A percentile compares a stretch with the other conserved stretches of the same genome.
These are phyloP conservation scores for Microcebus griseorufus DNA, from an alignment of 2,113 vertebrate genomes.

Conservation along the genomic window DNA sequence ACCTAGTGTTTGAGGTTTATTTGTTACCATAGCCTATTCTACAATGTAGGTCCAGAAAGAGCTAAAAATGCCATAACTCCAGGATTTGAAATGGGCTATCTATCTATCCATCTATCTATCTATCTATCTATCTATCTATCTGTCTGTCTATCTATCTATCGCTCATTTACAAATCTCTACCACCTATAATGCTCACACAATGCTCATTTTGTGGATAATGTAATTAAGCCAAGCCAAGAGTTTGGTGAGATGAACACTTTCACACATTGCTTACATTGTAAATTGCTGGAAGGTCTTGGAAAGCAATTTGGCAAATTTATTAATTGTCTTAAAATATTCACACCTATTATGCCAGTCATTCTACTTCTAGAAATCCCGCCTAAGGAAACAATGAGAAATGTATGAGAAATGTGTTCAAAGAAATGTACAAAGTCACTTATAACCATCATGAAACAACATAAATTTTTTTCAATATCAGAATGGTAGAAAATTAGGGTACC, in stretches of 20 bases:
- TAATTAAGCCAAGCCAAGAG: not conserved
- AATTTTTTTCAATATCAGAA: not conserved
- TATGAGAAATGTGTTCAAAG: not conserved
- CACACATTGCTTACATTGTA: not conserved
- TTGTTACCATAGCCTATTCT: not conserved
- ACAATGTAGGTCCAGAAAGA: not conserved
- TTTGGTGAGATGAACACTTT: not conserved
- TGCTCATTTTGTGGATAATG: not conserved
- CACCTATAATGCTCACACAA: not conserved
- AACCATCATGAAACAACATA: not conserved
- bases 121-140: too few species aligned
- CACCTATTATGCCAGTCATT: not conserved
- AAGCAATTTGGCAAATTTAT: not conserved
- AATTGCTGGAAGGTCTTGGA: not conserved
- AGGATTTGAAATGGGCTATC: not conserved
- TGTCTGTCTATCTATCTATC: too few species aligned
- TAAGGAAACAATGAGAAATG: not conserved
- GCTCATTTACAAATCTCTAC: not conserved
- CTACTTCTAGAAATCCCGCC: not conserved
- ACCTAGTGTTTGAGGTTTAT: not conserved
- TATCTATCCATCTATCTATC: too few species aligned
- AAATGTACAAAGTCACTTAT: not conserved
- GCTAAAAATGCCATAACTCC: not conserved
- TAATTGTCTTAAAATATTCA: not conserved
- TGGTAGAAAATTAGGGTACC: not conserved